These are phyloP conservation scores for Matsumurasca onukii DNA, from an alignment of 1,140 invertebrate species.

Conservation along the genomic window DNA sequence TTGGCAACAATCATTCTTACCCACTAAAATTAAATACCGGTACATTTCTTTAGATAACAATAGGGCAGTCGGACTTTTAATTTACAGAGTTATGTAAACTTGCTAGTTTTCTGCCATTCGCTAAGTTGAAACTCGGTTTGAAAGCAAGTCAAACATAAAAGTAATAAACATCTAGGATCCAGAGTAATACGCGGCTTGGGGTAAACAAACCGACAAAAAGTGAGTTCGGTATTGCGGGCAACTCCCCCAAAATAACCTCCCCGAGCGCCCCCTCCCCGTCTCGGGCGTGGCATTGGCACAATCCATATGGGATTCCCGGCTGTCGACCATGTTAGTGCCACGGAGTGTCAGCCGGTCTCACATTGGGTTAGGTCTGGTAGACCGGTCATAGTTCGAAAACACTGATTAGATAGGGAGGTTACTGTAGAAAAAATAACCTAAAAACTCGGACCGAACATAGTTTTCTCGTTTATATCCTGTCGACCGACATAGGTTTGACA, in stretches of 20 bases:
- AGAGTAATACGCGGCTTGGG: background rate
- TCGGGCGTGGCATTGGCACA: background rate
- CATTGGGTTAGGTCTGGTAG: background rate
- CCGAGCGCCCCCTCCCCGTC: background rate
- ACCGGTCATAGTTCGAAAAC: no score
- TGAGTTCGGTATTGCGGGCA: slow-evolving; percentile 10
- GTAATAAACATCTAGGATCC: background rate
- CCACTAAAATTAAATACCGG: no score
- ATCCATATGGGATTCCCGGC: slow-evolving; percentile 9
- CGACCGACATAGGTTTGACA: background rate
- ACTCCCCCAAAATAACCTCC: slow-evolving; percentile 19
- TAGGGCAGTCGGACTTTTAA: no score
- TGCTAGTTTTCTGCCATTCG: no score
- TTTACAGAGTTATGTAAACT: no score
- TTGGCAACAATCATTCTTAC: no score
- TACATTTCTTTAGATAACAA: no score
- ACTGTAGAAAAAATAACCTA: no score
- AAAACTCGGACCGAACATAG: background rate
- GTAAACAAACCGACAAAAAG: background rate
- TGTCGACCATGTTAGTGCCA: background rate
- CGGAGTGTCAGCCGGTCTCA: background rate
- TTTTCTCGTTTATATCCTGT: background rate
- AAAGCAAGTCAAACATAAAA: slow-evolving; percentile 18
- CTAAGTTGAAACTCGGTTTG: no score
- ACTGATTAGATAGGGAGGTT: no score